phyloP scores from a whole-genome alignment of 2,113 vertebrate species.

The Odobenus rosmarus region DNA sequence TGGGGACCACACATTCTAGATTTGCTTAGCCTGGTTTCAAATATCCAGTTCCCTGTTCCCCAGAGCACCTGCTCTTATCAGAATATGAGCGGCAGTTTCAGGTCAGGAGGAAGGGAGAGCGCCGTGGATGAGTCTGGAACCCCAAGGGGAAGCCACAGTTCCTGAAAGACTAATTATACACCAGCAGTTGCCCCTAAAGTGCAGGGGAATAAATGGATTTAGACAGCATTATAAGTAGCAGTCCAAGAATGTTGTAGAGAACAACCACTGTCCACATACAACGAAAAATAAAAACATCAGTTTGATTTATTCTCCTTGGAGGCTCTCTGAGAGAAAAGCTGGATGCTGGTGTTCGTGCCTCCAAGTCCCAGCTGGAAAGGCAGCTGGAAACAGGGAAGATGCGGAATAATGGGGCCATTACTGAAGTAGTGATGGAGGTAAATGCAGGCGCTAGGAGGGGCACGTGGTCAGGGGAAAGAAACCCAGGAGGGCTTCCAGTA shows the following conservation, averaged over 20 bases:
- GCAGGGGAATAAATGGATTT: background rate
- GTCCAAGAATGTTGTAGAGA: background rate
- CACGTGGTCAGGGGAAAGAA: background rate
- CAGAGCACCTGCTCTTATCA: background rate
- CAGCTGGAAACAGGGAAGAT: background rate
- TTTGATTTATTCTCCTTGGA: conserved; percentile 48
- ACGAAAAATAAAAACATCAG: conserved; percentile 54
- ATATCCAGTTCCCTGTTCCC: background rate
- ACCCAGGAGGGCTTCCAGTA: background rate
- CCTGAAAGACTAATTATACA: background rate
- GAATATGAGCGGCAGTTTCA: background rate
- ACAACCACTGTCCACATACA: background rate
- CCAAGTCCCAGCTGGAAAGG: background rate
- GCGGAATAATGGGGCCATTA: background rate
- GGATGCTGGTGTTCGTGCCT: background rate
- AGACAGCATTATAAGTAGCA: background rate
- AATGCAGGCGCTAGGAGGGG: too few relatives aligned
- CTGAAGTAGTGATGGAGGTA: background rate
- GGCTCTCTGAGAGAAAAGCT: background rate
- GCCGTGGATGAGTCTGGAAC: background rate
- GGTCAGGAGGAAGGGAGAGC: background rate
- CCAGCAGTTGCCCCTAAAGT: background rate
- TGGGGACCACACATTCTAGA: background rate
- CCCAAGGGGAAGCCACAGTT: background rate
- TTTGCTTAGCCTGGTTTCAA: background rate